Conservation (phyloP, 2,888 invertebrate genomes). For the Eremobia ochroleuca region DNA sequence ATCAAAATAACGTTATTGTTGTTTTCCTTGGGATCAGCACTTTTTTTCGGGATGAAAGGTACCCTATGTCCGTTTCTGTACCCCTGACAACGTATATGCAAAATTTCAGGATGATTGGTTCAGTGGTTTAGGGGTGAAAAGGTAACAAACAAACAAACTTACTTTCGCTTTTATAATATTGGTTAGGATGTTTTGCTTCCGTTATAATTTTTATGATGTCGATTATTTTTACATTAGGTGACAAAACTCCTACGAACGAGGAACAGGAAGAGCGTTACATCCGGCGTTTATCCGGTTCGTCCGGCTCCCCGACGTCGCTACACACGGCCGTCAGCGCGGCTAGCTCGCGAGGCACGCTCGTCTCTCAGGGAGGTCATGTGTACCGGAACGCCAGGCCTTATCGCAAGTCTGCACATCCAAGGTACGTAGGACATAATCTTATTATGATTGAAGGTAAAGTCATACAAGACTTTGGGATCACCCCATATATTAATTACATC, state of each 20-base stretch:
- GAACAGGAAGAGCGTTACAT: conserved; percentile 57
- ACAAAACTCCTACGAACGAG: conserved; percentile 83
- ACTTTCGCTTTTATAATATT: too few relatives aligned
- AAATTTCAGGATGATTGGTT: too few relatives aligned
- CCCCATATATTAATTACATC: neutral
- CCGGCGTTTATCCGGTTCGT: conserved; percentile 67
- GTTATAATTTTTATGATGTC: neutral
- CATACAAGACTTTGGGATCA: neutral
- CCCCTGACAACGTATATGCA: too few relatives aligned
- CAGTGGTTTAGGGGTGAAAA: too few relatives aligned
- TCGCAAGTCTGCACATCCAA: conserved; percentile 74
- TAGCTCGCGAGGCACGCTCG: conserved; percentile 90
- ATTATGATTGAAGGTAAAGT: neutral
- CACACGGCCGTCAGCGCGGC: conserved; percentile 82
- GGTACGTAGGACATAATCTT: conserved; percentile 68
- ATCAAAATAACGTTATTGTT: too few relatives aligned
- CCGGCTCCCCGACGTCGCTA: conserved; percentile 77
- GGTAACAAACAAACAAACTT: too few relatives aligned
- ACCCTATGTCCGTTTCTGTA: too few relatives aligned
- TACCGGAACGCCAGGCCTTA: conserved; percentile 89
- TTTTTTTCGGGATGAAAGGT: too few relatives aligned
- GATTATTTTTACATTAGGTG: conserved; percentile 71
- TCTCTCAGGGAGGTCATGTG: conserved; percentile 89
- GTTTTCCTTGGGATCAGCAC: too few relatives aligned
- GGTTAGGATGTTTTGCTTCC: too few relatives aligned